Evolutionary conservation across 2,888 invertebrate genomes (phyloP), one percentile per base, ranked within the genome.

Genomic region (Protonemura montana): DNA sequence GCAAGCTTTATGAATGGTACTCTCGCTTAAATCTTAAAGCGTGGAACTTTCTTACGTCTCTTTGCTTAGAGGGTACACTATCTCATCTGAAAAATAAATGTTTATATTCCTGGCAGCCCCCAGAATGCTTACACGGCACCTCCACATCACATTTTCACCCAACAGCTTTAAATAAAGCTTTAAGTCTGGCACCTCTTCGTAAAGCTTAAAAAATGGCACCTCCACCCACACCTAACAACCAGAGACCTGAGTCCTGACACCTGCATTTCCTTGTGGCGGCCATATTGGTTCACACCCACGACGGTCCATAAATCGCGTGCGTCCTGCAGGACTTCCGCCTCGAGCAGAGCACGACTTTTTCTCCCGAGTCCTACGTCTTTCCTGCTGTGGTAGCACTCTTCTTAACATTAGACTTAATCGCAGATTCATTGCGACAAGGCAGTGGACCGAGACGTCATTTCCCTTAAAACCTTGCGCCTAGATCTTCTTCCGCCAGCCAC

Each of bases 351-450:
- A 59, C 59, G 59, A 7, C 13, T 59, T 81, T 29, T 81, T 30
- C 28, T 21, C 27, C 6, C 27, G 76, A 27, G 21, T 10, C 28
- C 84, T 28, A 26, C 21, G 59, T 84, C 84, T 76, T 83, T 83
- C 59, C 59, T 84, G 84, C 84, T 76, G 84, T 28, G 76, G 84
- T 84, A 7, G 84, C 84, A 84, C 28, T 84, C 28, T 84, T 30
- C 59, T 84, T 84, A 35, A 84, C 84, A 83, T 42, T n/a, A 83
- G 83, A 83, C 83, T 83, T 35, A 83, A 83, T 41, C 83, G 42
- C 59, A 84, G 84, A 84, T 84, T 84, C 84, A 84, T 84, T 28
- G 84, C 59, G 84, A 84, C 84, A 84, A 76, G 84, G 84, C 84
- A 59, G 28, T 84, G 84, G 84, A 30, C 84, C 84, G 84, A 59